Evolutionary conservation across 2,797 vertebrate genomes (phyloP), one percentile per base, ranked within the genome.

Genomic region (Chelon labrosus): DNA sequence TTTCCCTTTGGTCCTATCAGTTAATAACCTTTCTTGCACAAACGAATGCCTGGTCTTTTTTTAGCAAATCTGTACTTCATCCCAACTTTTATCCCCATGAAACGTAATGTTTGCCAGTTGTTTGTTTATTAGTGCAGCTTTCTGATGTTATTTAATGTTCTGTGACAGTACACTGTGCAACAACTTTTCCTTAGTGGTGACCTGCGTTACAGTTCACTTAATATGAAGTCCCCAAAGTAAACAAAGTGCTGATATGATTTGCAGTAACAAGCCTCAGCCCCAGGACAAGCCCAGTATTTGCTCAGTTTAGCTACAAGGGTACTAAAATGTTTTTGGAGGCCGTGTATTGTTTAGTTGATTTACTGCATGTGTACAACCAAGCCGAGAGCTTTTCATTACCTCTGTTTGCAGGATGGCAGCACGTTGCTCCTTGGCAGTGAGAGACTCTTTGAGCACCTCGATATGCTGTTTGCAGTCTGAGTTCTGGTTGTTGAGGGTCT

Each of bases 401-500:
- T 99, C 98, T 31, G 98, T 99, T 93, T 99, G 98, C 83, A 99
- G 96, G 87, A 99, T 99, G 94, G 98, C 98, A 90, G 98, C 97
- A 78, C 98, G 97, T 96, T 99, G 98, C 96, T 99, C 98, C 95
- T 99, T 99, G 96, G 98, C 98, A 95, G 98, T 99, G 94, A 99
- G 97, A 37, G 98, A 99, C 94, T 99, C 98, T 95, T 99, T 99
- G 89, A 99, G 97, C 92, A 99, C 98, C 95, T 99, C 98, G 42
- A 99, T 99, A 94, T 99, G 98, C 95, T 99, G 98, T 92, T 99
- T 99, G 93, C 98, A 99, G 96, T 99, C 98, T 14, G 98, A 99
- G 93, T 99, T 99, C 92, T 99, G 98, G 95, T 99, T 99, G 94
- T 97, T 98, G 89, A 99, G 96, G 66, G 98, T 99, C 94, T 99